Percentiles rank a stretch among this genome's conserved stretches.
Evolutionary conservation across 30 jellyfish, hydroid and myxozoan species (phyloP).

Genomic region (Chironex yamaguchii): DNA sequence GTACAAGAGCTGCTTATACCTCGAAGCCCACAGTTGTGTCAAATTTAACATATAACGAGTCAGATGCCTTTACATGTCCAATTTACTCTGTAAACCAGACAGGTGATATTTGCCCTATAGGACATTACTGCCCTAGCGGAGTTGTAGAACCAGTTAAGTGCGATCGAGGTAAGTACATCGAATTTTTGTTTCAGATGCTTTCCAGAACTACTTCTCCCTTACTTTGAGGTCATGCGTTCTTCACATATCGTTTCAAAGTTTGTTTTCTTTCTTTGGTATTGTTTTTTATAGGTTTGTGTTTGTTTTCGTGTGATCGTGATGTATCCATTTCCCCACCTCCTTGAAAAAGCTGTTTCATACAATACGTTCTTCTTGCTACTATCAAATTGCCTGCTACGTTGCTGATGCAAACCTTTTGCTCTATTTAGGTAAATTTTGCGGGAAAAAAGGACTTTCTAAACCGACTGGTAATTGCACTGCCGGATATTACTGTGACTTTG

Average conservation of each 20-base stretch:
- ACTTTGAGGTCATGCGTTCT: too few relatives aligned
- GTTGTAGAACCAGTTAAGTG: conserved; percentile 78
- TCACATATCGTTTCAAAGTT: too few relatives aligned
- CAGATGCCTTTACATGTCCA: conserved; percentile 89
- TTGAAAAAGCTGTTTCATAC: too few relatives aligned
- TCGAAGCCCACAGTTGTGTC: conserved; percentile 72
- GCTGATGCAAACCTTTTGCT: too few relatives aligned
- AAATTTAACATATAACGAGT: conserved; percentile 68
- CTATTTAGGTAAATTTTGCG: conserved; percentile 76
- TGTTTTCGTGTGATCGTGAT: too few relatives aligned
- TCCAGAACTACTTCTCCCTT: too few relatives aligned
- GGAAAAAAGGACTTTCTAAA: conserved; percentile 49
- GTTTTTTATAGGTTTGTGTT: too few relatives aligned
- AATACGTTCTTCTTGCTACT: too few relatives aligned
- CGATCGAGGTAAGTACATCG: conserved; percentile 76
- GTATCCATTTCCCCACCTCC: too few relatives aligned
- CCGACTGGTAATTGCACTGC: conserved; percentile 95
- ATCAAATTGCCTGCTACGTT: too few relatives aligned
- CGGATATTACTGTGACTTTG: conserved; percentile 84
- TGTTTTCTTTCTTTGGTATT: too few relatives aligned
- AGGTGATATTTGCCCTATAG: conserved; percentile 91
- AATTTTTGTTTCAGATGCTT: too few relatives aligned
- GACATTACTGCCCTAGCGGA: conserved; percentile 89
- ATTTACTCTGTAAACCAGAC: conserved; percentile 88
- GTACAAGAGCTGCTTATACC: conserved; percentile 86